A percentile compares a stretch with the other conserved stretches of the same genome.
Conservation (phyloP, 1,140 invertebrate genomes). For the Cydia pomonella region DNA sequence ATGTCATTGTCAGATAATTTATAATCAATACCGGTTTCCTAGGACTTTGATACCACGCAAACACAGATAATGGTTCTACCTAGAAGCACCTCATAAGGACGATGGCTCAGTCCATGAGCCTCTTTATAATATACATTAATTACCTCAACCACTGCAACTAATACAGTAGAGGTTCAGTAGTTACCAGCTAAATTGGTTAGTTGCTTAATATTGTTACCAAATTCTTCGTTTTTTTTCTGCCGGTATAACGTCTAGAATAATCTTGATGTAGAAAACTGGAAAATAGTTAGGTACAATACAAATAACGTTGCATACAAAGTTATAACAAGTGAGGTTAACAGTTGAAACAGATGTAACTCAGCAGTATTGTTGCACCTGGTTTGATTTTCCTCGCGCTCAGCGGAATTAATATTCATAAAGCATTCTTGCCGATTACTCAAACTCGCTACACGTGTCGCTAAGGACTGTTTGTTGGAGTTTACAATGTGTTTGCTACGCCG, state of each 20-base stretch:
- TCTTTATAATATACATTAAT: not conserved
- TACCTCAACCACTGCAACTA: not conserved
- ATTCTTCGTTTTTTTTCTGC: not conserved
- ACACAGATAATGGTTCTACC: conserved; percentile 15
- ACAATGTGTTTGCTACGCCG: conserved; percentile 56
- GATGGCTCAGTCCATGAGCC: not conserved
- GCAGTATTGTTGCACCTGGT: conserved; percentile 20
- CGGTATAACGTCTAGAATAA: not conserved
- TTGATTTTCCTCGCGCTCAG: conserved; percentile 35
- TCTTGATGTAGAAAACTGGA: not conserved
- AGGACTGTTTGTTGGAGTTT: conserved; percentile 54
- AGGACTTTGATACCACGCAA: conserved; percentile 19
- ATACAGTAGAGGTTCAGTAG: not conserved
- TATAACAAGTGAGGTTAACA: not conserved
- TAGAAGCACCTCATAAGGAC: conserved; percentile 14
- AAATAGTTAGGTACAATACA: not conserved
- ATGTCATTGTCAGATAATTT: conserved; percentile 29
- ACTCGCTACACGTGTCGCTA: conserved; percentile 52
- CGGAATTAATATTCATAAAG: conserved; percentile 59
- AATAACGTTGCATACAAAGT: not conserved
- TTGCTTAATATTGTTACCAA: too few species aligned
- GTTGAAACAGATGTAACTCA: not conserved
- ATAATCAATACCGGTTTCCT: conserved; percentile 22
- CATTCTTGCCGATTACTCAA: conserved; percentile 54
- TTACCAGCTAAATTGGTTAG: too few species aligned